Percentiles rank a stretch among this genome's conserved stretches.
phyloP scores from a whole-genome alignment of 1,140 invertebrate genomes.

The Pantala flavescens region DNA sequence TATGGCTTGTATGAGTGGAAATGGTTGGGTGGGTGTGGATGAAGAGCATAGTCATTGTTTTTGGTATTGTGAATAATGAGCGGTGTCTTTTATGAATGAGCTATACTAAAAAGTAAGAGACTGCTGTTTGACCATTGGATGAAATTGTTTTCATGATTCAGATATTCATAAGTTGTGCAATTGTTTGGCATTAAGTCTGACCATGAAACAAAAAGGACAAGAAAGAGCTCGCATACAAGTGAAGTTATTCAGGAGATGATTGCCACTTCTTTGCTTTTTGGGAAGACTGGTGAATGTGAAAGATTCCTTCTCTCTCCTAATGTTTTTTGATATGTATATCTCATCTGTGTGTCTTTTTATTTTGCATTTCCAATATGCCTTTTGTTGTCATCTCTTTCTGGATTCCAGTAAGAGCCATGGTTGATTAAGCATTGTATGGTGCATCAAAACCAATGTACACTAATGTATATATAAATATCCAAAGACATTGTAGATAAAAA shows the following conservation, averaged over 20 bases:
- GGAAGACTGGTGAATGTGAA: neutral
- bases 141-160: neutral
- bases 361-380: conserved; percentile 1
- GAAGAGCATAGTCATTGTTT: neutral
- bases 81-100: neutral
- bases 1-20: neutral
- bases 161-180: neutral
- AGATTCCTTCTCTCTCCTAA: neutral
- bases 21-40: neutral
- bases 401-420: neutral
- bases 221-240: neutral
- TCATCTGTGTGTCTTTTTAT: neutral
- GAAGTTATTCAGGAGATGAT: neutral
- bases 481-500: conserved; percentile 8
- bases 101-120: neutral
- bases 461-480: conserved; percentile 8
- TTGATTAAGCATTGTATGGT: neutral
- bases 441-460: conserved; percentile 5
- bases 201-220: neutral
- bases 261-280: neutral
- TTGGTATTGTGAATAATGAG: neutral
- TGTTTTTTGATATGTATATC: neutral
- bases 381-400: neutral
- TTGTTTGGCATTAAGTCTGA: neutral
- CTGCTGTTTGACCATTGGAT: neutral